Percentiles rank a stretch among this genome's conserved stretches.
Conservation (phyloP, 2,113 vertebrate species). For the Pica pica region DNA sequence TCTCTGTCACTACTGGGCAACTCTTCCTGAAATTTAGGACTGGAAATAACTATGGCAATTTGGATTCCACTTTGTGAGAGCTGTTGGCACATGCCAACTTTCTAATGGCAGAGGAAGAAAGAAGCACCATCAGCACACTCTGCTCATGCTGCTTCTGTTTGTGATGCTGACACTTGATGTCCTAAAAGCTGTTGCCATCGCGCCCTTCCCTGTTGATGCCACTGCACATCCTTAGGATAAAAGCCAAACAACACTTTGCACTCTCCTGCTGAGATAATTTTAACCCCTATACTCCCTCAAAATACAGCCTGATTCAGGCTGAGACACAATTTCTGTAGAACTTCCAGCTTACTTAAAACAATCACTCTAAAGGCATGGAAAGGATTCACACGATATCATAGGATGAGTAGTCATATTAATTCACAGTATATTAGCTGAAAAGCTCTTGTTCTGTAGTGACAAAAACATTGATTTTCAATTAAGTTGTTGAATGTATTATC, state of each 20-base stretch:
- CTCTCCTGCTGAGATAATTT: neutral
- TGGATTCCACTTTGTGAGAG: neutral
- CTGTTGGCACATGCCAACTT: neutral
- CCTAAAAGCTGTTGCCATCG: neutral
- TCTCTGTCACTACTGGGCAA: neutral
- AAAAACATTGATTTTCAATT: neutral
- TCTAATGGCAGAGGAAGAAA: conserved; percentile 33
- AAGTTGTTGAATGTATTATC: neutral
- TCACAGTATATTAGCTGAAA: neutral
- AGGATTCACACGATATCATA: neutral
- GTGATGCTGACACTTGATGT: neutral
- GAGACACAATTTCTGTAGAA: neutral
- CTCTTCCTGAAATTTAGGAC: neutral
- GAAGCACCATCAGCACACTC: neutral
- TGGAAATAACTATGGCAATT: neutral
- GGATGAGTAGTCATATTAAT: neutral
- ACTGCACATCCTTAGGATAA: neutral
- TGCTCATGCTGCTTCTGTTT: neutral
- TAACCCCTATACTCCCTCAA: neutral
- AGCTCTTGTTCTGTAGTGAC: neutral
- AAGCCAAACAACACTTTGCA: neutral
- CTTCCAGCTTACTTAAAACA: neutral
- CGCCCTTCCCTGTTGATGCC: neutral
- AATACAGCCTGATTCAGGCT: neutral
- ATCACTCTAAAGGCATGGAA: neutral